These are phyloP conservation scores for Apamea crenata DNA, from an alignment of 2,888 invertebrate genomes.

Conservation along the genomic window DNA sequence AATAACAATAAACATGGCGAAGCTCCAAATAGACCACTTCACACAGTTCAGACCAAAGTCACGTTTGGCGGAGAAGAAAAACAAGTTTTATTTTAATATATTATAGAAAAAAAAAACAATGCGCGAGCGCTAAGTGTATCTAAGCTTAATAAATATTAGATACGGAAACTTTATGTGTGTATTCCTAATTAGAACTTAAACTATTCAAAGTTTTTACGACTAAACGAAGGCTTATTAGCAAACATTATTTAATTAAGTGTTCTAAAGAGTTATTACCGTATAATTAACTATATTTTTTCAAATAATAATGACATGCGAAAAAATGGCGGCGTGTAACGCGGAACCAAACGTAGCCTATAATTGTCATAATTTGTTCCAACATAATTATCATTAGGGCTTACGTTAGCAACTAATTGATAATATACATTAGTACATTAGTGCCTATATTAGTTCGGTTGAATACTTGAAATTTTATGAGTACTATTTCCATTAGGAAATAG, in stretches of 20 bases:
- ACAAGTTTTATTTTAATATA: slow-evolving; percentile 10
- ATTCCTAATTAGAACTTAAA: slow-evolving; percentile 59
- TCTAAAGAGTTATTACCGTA: slow-evolving; percentile 63
- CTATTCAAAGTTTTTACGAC: slow-evolving; percentile 60
- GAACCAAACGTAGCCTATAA: slow-evolving; percentile 19
- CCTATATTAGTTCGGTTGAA: not conserved
- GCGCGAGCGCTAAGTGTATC: slow-evolving; percentile 11
- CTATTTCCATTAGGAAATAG: not conserved
- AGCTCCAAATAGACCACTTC: slow-evolving; percentile 23
- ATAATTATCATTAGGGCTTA: slow-evolving; percentile 6
- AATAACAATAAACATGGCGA: slow-evolving; percentile 3
- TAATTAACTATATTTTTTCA: slow-evolving; percentile 39
- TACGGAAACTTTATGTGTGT: slow-evolving; percentile 31
- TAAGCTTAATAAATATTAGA: slow-evolving; percentile 30
- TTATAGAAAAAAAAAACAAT: slow-evolving; percentile 9
- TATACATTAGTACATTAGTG: not conserved
- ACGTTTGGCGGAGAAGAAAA: slow-evolving; percentile 26
- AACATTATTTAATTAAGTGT: slow-evolving; percentile 66
- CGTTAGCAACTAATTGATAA: not conserved
- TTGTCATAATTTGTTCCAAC: slow-evolving; percentile 26
- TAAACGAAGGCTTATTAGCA: slow-evolving; percentile 65
- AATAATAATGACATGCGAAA: slow-evolving; percentile 43
- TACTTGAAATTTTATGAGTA: not conserved
- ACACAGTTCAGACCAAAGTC: slow-evolving; percentile 28
- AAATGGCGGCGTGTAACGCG: slow-evolving; percentile 32